phyloP scores from a whole-genome alignment of 1,140 invertebrate species.

The Mya arenaria region DNA sequence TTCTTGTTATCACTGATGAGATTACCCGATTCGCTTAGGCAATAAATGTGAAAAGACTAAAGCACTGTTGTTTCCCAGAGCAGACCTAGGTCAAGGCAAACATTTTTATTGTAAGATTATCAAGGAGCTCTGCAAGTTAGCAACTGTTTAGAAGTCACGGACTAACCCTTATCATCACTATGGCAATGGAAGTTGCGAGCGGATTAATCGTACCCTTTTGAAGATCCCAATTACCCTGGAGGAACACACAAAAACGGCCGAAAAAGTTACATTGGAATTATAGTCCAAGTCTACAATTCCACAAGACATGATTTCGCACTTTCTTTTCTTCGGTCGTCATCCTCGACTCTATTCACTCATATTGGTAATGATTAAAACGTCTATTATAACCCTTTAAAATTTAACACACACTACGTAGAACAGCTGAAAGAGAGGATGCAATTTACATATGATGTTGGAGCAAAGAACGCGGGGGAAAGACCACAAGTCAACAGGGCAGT shows the following conservation, averaged over 20 bases:
- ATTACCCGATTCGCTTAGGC: neutral
- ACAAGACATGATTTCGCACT: neutral
- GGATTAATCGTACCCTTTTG: neutral
- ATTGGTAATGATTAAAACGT: neutral
- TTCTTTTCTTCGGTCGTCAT: constrained; percentile 9
- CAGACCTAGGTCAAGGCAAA: neutral
- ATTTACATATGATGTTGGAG: neutral
- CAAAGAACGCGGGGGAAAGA: neutral
- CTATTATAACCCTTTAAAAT: too few species aligned
- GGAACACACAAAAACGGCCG: neutral
- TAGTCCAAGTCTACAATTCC: constrained; percentile 11
- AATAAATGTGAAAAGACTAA: neutral
- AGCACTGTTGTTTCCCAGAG: neutral
- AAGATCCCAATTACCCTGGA: constrained; percentile 1
- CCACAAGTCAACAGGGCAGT: neutral
- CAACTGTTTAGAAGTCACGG: neutral
- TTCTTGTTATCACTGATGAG: neutral
- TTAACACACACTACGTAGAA: neutral
- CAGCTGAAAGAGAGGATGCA: neutral
- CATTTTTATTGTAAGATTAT: neutral
- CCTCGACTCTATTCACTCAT: neutral
- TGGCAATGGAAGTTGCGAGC: neutral
- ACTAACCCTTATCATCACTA: constrained; percentile 3
- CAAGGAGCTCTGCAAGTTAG: neutral
- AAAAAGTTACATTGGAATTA: neutral